Percentiles rank a stretch among this genome's conserved stretches.
phyloP scores from a whole-genome alignment of 2,797 vertebrate species.

The Gila robusta region DNA sequence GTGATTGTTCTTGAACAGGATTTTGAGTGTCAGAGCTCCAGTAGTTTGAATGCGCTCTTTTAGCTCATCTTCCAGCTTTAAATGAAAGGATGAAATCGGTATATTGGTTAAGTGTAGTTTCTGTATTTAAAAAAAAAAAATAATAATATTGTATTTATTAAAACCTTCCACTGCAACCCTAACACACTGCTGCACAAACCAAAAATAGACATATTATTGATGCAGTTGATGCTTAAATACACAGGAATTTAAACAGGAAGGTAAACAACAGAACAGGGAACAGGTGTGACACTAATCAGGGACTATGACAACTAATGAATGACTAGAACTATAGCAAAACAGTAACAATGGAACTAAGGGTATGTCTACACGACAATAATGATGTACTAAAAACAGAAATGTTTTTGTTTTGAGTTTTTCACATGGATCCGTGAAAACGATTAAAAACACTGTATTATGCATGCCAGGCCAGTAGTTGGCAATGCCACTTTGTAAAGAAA shows the following conservation, averaged over 20 bases:
- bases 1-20: conserved; percentile 65
- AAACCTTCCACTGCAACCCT: not conserved
- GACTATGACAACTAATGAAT: not conserved
- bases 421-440: not conserved
- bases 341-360: not conserved
- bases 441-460: too few relatives aligned
- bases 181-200: not conserved
- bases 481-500: not conserved
- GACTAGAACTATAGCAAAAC: not conserved
- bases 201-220: not conserved
- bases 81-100: not conserved
- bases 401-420: not conserved
- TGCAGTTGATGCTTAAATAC: not conserved
- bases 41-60: conserved; percentile 60
- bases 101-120: not conserved
- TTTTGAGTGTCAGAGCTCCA: conserved; percentile 60
- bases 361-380: not conserved
- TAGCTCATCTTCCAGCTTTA: conserved; percentile 61
- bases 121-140: not conserved
- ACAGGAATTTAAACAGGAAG: too few relatives aligned
- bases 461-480: too few relatives aligned
- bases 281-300: not conserved
- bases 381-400: not conserved
- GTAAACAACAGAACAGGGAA: not conserved
- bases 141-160: not conserved